phyloP scores from a whole-genome alignment of 2,113 vertebrate species.

The Pseudopipra pipra region DNA sequence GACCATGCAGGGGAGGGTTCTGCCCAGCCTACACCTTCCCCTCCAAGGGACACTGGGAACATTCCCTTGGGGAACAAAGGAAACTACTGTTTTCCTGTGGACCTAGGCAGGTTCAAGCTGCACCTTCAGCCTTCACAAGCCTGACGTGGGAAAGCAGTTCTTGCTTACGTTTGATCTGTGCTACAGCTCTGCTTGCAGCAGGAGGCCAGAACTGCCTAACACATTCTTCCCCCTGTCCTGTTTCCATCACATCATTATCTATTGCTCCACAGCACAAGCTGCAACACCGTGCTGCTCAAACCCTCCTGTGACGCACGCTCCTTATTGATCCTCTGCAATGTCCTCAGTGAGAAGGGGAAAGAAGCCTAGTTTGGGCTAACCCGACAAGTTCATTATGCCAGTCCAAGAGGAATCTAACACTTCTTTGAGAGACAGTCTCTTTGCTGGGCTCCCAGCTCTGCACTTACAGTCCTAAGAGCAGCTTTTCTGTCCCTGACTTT shows the following conservation, averaged over 20 bases:
- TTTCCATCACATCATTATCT: neutral
- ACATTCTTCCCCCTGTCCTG: neutral
- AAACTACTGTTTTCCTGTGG: neutral
- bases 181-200: neutral
- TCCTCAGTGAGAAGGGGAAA: neutral
- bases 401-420: neutral
- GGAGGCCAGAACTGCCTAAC: neutral
- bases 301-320: neutral
- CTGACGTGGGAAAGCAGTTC: neutral
- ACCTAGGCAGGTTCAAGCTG: neutral
- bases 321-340: neutral
- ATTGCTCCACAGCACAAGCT: neutral
- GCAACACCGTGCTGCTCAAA: neutral
- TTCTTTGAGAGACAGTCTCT: neutral
- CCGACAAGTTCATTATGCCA: neutral
- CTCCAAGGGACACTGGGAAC: neutral
- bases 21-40: neutral
- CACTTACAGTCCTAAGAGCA: neutral
- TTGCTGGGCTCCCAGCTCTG: neutral
- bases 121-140: neutral
- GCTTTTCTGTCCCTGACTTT: neutral
- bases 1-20: neutral
- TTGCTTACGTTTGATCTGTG: neutral
- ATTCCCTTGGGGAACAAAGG: neutral
- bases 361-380: neutral